These are phyloP conservation scores for Tethea ocularis DNA, from an alignment of 2,888 invertebrate genomes.

Conservation along the genomic window DNA sequence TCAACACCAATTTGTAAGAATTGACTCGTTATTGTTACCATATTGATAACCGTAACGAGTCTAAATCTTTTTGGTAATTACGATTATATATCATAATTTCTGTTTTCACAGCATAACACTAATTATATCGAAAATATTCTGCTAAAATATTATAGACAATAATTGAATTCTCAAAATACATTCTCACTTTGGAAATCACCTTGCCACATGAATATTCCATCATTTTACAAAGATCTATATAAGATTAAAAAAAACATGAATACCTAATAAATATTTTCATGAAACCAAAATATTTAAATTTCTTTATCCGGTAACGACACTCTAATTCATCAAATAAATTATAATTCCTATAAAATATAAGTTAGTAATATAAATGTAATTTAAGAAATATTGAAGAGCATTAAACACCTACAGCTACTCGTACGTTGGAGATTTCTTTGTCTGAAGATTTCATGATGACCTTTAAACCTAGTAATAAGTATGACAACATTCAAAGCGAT, in stretches of 20 bases:
- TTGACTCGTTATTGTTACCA: slow-evolving; percentile 21
- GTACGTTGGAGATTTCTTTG: not conserved
- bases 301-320: not conserved
- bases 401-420: not conserved
- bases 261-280: not conserved
- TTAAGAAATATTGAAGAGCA: not conserved
- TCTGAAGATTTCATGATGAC: slow-evolving; percentile 27
- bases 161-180: slow-evolving; percentile 69
- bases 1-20: slow-evolving; percentile 60
- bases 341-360: not conserved
- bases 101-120: slow-evolving; percentile 75
- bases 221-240: slow-evolving; percentile 9
- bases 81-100: slow-evolving; percentile 65
- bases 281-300: not conserved
- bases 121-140: slow-evolving; percentile 78
- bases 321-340: not conserved
- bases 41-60: slow-evolving; percentile 18
- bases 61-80: slow-evolving; percentile 59
- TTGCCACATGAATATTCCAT: slow-evolving; percentile 50
- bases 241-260: not conserved
- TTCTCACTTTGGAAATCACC: slow-evolving; percentile 55
- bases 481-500: slow-evolving; percentile 54
- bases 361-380: not conserved
- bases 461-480: slow-evolving; percentile 21
- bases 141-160: slow-evolving; percentile 72